Conservation (phyloP, 2,888 invertebrate genomes). For the Eustalomyia histrio region DNA sequence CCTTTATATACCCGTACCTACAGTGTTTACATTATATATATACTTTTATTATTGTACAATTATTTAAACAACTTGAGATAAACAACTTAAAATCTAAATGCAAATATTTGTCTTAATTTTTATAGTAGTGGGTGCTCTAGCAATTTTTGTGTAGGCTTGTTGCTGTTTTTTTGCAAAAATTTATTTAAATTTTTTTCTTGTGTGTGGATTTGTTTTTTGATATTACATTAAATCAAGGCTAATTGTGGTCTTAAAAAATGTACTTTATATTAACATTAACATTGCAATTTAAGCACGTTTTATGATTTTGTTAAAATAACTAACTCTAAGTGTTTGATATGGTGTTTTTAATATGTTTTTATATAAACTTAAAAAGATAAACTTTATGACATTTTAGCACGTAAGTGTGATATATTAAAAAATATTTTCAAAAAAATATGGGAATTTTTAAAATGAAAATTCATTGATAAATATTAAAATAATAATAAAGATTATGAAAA, state of each 20-base stretch:
- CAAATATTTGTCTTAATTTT: constrained; percentile 4
- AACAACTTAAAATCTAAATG: background rate
- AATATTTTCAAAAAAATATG: constrained; percentile 1
- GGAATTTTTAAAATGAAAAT: background rate
- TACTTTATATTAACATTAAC: constrained; percentile 5
- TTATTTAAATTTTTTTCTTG: constrained; percentile 34
- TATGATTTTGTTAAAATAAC: constrained; percentile 45
- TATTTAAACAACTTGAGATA: background rate
- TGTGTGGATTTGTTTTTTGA: constrained; percentile 23
- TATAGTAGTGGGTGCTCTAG: constrained; percentile 40
- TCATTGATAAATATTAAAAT: background rate
- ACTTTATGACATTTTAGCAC: constrained; percentile 15
- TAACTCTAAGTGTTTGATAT: constrained; percentile 35
- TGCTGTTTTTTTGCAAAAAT: background rate
- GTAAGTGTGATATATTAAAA: constrained; percentile 2
- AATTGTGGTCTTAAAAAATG: constrained; percentile 28
- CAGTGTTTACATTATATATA: background rate
- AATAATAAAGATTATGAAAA: background rate
- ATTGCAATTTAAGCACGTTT: constrained; percentile 48
- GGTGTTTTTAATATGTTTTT: background rate
- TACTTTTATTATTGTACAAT: background rate
- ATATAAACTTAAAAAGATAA: background rate
- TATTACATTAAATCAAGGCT: constrained; percentile 48
- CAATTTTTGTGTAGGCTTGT: constrained; percentile 48
- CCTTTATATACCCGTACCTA: no score